phyloP scores from a whole-genome alignment of 2,888 invertebrate species.

The Dynastes maya region DNA sequence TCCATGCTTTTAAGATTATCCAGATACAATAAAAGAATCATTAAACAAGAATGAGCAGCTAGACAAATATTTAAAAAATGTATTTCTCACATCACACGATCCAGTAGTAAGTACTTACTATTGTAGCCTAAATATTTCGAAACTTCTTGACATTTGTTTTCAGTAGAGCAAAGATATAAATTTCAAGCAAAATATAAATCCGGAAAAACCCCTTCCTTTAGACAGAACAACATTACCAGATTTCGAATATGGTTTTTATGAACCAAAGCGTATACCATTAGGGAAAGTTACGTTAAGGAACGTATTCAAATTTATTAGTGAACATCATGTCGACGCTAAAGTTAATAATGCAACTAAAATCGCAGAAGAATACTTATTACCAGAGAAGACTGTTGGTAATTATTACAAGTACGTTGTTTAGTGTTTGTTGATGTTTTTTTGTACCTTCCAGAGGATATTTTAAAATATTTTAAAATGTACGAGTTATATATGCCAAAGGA shows the following conservation, averaged over 20 bases:
- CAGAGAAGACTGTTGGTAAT: conserved; percentile 75
- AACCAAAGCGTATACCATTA: conserved; percentile 75
- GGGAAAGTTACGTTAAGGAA: conserved; percentile 80
- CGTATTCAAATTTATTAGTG: conserved; percentile 77
- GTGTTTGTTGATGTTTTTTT: conserved; percentile 7
- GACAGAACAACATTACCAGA: conserved; percentile 72
- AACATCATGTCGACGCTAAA: conserved; percentile 77
- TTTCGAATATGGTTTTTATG: conserved; percentile 80
- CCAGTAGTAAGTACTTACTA: conserved; percentile 57
- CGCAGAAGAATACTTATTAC: conserved; percentile 80
- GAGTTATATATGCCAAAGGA: conserved; percentile 76
- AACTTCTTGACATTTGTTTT: conserved; percentile 46
- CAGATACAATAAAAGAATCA: conserved; percentile 76
- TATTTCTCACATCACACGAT: conserved; percentile 82
- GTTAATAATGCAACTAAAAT: conserved; percentile 75
- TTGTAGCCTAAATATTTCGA: conserved; percentile 36
- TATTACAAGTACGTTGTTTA: conserved; percentile 45
- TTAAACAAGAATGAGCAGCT: conserved; percentile 77
- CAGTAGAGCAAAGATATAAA: conserved; percentile 61
- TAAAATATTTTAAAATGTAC: conserved; percentile 80
- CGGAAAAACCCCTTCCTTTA: conserved; percentile 75
- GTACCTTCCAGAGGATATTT: conserved; percentile 69
- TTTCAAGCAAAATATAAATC: conserved; percentile 66
- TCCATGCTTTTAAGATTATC: conserved; percentile 71
- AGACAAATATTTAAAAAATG: conserved; percentile 78